phyloP scores from a whole-genome alignment of 1,140 invertebrate genomes.

The Drosophila paulistorum region DNA sequence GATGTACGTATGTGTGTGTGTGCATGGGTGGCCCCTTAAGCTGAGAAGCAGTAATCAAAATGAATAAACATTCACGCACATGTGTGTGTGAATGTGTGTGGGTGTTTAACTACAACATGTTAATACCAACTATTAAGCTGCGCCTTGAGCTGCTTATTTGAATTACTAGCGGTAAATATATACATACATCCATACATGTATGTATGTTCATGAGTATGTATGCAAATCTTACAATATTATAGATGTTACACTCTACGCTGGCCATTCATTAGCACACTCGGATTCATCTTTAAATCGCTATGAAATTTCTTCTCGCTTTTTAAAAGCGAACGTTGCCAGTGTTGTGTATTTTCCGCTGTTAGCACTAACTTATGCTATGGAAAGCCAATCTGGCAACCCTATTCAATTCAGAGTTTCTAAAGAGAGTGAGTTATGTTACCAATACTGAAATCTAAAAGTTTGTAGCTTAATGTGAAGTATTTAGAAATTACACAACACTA shows the following conservation, averaged over 20 bases:
- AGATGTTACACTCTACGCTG: neutral
- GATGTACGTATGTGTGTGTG: neutral
- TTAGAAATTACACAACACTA: too few species aligned
- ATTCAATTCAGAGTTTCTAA: too few species aligned
- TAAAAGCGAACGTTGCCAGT: too few species aligned
- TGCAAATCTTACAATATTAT: neutral
- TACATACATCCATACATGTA: neutral
- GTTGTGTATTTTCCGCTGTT: too few species aligned
- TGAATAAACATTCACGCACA: neutral
- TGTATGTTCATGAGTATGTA: neutral
- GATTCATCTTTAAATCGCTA: neutral
- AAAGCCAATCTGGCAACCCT: too few species aligned
- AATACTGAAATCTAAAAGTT: too few species aligned
- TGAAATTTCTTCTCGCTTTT: neutral
- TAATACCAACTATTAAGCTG: slow-evolving; percentile 1
- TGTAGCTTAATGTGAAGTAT: too few species aligned
- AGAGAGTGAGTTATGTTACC: too few species aligned
- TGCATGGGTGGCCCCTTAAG: slow-evolving; percentile 1
- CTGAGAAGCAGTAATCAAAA: slow-evolving; percentile 9
- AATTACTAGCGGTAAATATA: neutral
- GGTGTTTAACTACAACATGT: neutral
- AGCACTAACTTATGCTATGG: too few species aligned
- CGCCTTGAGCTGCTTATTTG: slow-evolving; percentile 1
- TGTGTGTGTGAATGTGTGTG: neutral
- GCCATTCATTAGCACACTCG: neutral